Evolutionary conservation across 2,797 vertebrate genomes (phyloP).

Genomic region (Myotis vivesi): DNA sequence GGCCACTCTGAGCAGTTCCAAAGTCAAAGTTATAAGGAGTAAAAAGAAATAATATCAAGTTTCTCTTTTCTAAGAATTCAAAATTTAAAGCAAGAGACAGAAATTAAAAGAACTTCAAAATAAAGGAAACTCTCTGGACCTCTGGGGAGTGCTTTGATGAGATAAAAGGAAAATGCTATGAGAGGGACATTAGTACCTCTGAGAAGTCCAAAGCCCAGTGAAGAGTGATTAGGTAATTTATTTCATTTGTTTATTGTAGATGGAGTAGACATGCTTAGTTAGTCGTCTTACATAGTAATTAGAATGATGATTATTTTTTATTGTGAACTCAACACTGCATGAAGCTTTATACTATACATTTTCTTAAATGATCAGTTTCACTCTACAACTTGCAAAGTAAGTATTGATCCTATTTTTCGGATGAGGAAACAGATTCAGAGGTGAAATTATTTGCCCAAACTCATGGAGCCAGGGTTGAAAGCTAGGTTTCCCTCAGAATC

Average conservation of each 20-base stretch:
- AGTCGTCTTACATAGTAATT: neutral
- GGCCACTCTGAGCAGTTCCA: neutral
- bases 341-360: neutral
- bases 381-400: neutral
- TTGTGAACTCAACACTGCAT: neutral
- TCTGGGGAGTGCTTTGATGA: constrained; percentile 28
- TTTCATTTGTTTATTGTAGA: constrained; percentile 4
- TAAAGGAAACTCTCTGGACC: neutral
- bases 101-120: constrained; percentile 44
- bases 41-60: neutral
- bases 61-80: constrained; percentile 42
- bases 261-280: neutral
- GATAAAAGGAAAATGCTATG: neutral
- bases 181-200: neutral
- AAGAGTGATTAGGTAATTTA: neutral
- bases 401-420: neutral
- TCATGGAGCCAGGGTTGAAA: neutral
- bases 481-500: neutral
- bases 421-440: neutral
- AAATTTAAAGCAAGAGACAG: constrained; percentile 24
- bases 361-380: neutral
- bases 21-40: neutral
- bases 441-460: neutral
- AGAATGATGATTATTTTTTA: constrained; percentile 3
- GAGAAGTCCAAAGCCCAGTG: neutral